Conservation (phyloP, 1,140 invertebrate species). For the Heterodera carotae region DNA sequence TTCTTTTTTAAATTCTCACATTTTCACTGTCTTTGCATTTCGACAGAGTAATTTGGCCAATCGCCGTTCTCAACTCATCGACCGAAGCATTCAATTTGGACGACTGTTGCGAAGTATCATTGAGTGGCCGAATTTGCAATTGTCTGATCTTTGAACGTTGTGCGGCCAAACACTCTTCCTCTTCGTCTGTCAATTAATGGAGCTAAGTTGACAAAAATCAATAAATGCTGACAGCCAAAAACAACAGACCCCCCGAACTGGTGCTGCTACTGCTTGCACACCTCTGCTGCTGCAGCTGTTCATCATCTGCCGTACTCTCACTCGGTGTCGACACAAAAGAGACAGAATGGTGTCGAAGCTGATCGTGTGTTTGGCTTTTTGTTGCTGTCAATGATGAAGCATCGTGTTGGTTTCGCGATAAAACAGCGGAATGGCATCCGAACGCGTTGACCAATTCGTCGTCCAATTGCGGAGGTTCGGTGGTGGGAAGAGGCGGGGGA, state of each 20-base stretch:
- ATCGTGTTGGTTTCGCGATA: not conserved
- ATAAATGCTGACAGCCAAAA: not conserved
- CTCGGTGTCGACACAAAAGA: conserved; percentile 14
- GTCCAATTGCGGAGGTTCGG: conserved; percentile 28
- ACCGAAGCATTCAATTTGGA: conserved; percentile 60
- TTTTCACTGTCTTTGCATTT: conserved; percentile 61
- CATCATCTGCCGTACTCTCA: not conserved
- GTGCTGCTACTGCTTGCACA: conserved; percentile 32
- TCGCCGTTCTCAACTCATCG: conserved; percentile 59
- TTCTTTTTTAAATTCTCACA: conserved; percentile 23
- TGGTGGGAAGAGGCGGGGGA: conserved; percentile 34
- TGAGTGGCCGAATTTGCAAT: conserved; percentile 60
- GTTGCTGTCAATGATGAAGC: not conserved
- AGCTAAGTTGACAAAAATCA: conserved; percentile 14
- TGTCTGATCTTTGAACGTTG: conserved; percentile 60
- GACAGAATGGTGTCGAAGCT: conserved; percentile 18
- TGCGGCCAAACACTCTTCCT: conserved; percentile 38
- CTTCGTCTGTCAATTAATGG: conserved; percentile 50
- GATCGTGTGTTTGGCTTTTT: not conserved
- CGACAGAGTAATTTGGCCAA: conserved; percentile 57
- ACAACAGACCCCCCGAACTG: conserved; percentile 26
- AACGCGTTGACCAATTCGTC: not conserved
- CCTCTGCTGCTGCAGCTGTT: conserved; percentile 13
- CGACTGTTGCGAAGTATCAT: conserved; percentile 39
- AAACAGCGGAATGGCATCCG: not conserved